These are phyloP conservation scores for Rhodinocichla rosea DNA, from an alignment of 2,113 vertebrate species.

Conservation along the genomic window DNA sequence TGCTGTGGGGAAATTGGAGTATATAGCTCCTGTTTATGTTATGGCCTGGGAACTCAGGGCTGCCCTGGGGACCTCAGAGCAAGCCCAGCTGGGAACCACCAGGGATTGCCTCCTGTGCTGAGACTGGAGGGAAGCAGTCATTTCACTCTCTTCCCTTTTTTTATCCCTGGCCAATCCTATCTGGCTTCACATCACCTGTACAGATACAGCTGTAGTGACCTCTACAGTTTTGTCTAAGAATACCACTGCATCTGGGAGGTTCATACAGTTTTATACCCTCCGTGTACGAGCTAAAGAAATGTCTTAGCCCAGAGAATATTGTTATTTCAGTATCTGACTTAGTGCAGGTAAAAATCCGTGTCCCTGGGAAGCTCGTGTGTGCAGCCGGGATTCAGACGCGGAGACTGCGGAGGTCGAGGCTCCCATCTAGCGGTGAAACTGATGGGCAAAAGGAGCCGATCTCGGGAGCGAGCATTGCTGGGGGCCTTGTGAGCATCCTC, in stretches of 20 bases:
- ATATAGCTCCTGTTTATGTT: background rate
- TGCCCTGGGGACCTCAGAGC: background rate
- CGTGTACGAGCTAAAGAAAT: background rate
- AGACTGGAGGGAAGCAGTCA: background rate
- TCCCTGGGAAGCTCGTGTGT: rapidly evolving
- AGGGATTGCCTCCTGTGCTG: background rate
- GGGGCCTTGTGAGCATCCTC: background rate
- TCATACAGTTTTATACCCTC: background rate
- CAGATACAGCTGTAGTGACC: background rate
- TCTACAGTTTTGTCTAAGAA: background rate
- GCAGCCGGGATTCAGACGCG: rapidly evolving
- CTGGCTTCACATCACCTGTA: rapidly evolving
- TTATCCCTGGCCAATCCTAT: rapidly evolving
- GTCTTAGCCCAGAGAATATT: background rate
- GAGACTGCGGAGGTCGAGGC: slow-evolving; percentile 2
- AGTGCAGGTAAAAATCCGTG: rapidly evolving
- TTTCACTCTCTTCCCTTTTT: rapidly evolving
- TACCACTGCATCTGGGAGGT: background rate
- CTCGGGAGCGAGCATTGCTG: rapidly evolving
- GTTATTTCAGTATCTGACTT: background rate
- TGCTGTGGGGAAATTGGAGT: background rate
- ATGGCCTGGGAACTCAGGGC: background rate
- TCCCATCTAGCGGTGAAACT: slow-evolving; percentile 54
- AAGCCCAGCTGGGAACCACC: rapidly evolving
- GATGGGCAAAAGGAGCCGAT: background rate